Evolutionary conservation across 2,797 vertebrate species (phyloP).

Genomic region (Leucoraja ocellata): DNA sequence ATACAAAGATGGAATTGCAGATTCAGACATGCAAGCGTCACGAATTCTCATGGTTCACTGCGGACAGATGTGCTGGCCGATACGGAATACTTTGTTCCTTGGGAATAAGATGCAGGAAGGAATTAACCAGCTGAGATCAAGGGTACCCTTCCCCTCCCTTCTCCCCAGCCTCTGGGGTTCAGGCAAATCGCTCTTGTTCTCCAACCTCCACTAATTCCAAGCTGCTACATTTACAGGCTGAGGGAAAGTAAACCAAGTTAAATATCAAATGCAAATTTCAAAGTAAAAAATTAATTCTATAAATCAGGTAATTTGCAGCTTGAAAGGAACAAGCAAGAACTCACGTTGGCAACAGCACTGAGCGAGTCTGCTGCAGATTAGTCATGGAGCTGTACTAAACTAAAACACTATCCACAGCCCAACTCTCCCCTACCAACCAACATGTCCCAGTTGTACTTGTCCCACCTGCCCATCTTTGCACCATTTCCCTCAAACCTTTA

Average conservation of each 20-base stretch:
- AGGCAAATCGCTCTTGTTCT: not conserved
- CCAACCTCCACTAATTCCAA: not conserved
- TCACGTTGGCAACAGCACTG: not conserved
- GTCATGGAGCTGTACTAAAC: too few species aligned
- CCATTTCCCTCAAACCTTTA: too few species aligned
- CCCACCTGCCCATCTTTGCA: too few species aligned
- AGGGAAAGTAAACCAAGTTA: not conserved
- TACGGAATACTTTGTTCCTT: not conserved
- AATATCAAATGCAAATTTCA: not conserved
- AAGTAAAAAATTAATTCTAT: not conserved
- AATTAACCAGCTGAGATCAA: not conserved
- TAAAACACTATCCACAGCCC: too few species aligned
- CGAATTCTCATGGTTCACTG: not conserved
- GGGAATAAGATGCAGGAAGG: not conserved
- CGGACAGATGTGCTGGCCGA: slow-evolving; percentile 2
- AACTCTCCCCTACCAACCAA: too few species aligned
- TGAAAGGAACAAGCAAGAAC: not conserved
- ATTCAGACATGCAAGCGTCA: not conserved
- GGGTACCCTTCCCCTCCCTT: not conserved
- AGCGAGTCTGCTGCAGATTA: not conserved
- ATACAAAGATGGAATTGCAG: not conserved
- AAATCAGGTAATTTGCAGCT: not conserved
- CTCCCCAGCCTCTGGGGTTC: too few species aligned
- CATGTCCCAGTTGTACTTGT: too few species aligned
- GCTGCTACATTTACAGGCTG: too few species aligned